Percentiles rank a stretch among this genome's conserved stretches.
phyloP scores from a whole-genome alignment of 1,140 invertebrate species.

The Druon quercuslanigerum region DNA sequence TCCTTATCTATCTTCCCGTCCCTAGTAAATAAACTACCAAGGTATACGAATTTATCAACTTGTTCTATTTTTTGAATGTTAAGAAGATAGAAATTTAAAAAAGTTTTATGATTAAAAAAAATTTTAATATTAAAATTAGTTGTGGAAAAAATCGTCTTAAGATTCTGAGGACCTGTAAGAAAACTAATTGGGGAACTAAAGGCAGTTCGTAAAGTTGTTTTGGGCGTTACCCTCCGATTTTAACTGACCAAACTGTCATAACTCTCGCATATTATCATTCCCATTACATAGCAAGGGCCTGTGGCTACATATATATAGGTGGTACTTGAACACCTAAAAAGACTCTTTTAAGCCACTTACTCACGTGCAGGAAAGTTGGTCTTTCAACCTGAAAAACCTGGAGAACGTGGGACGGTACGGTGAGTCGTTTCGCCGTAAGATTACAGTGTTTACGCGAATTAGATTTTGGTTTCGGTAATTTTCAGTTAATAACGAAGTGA shows the following conservation, averaged over 20 bases:
- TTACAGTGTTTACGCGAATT: constrained; percentile 68
- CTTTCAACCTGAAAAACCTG: constrained; percentile 11
- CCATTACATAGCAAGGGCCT: background rate
- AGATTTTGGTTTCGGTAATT: constrained; percentile 68
- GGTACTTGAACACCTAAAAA: constrained; percentile 27
- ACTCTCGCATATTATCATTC: background rate
- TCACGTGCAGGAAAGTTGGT: constrained; percentile 21
- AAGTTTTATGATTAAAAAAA: too few relatives aligned
- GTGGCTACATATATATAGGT: background rate
- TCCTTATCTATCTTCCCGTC: too few relatives aligned
- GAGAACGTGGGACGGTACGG: constrained; percentile 27
- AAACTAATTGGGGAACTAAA: background rate
- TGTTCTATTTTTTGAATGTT: too few relatives aligned
- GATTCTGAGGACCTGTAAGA: background rate
- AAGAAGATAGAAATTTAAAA: too few relatives aligned
- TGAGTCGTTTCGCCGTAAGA: constrained; percentile 47
- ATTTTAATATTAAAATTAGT: too few relatives aligned
- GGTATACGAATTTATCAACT: too few relatives aligned
- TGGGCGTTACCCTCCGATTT: background rate
- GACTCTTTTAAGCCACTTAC: constrained; percentile 21
- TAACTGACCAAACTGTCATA: constrained; percentile 1
- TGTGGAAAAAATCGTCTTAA: too few relatives aligned
- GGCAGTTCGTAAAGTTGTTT: background rate
- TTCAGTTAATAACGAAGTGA: constrained; percentile 66
- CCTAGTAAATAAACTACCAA: too few relatives aligned